These are phyloP conservation scores for Centropus unirufus DNA, from an alignment of 2,113 vertebrate genomes.

Conservation along the genomic window DNA sequence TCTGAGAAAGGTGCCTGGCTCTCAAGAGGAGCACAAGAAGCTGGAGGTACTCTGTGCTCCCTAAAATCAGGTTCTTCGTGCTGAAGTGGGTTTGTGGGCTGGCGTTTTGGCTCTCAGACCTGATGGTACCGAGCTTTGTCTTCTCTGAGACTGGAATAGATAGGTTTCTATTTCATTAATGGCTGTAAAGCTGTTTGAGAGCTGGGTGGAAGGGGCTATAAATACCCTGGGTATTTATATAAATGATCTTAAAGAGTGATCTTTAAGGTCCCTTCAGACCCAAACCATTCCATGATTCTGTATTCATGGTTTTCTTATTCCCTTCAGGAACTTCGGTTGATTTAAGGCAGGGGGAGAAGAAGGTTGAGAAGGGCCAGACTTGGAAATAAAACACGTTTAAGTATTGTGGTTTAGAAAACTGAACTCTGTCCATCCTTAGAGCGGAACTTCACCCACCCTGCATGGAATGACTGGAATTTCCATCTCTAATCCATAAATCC, in stretches of 20 bases:
- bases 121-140: background rate
- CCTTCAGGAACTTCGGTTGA: background rate
- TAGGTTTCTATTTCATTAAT: background rate
- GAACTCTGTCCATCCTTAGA: background rate
- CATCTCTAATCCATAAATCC: constrained; percentile 43
- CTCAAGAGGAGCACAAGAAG: background rate
- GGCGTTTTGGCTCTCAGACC: background rate
- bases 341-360: background rate
- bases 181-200: background rate
- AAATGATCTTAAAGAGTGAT: too few species aligned
- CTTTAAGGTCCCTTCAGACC: too few species aligned
- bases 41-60: background rate
- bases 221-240: background rate
- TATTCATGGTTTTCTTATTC: background rate
- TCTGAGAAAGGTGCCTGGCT: background rate
- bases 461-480: constrained; percentile 50
- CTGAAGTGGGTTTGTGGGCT: background rate
- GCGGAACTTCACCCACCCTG: background rate
- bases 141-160: background rate
- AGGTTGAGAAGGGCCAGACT: background rate
- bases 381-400: background rate
- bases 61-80: background rate
- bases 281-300: background rate
- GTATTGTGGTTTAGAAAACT: constrained; percentile 11
- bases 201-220: background rate